Evolutionary conservation across 2,113 vertebrate genomes (phyloP).

Genomic region (Hippocampus comes): DNA sequence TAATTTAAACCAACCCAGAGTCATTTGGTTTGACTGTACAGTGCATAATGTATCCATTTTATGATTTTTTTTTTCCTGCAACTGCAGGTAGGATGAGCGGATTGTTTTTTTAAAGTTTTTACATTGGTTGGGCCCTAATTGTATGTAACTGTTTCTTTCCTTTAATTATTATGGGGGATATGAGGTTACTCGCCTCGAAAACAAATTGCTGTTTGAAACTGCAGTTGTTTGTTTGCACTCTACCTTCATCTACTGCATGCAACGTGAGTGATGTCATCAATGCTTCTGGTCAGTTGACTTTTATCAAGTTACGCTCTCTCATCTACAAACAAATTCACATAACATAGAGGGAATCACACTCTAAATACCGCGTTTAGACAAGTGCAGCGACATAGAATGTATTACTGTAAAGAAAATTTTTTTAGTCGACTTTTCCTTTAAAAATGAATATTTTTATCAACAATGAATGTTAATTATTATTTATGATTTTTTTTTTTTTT

Average conservation of each 20-base stretch:
- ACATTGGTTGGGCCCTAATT: not conserved
- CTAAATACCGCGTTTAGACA: too few species aligned
- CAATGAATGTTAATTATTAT: too few species aligned
- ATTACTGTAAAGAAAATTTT: too few species aligned
- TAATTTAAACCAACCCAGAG: slow-evolving; percentile 22
- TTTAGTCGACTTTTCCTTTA: too few species aligned
- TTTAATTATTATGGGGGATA: not conserved
- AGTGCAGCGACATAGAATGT: too few species aligned
- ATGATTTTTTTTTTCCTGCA: not conserved
- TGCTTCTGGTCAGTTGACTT: too few species aligned
- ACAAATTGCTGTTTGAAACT: not conserved
- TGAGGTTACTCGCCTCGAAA: not conserved
- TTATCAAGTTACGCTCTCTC: too few species aligned
- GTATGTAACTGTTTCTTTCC: not conserved
- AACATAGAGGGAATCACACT: too few species aligned
- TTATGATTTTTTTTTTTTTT: too few species aligned
- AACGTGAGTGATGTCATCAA: not conserved
- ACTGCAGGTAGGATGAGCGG: not conserved
- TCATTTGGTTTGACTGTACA: slow-evolving; percentile 57
- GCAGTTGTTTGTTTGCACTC: not conserved
- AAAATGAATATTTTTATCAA: too few species aligned
- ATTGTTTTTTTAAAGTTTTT: too few species aligned
- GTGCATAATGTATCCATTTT: slow-evolving; percentile 10
- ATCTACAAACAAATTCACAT: too few species aligned
- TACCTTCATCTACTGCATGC: not conserved